phyloP scores from a whole-genome alignment of 2,888 invertebrate genomes.

The Orchestes rusci region DNA sequence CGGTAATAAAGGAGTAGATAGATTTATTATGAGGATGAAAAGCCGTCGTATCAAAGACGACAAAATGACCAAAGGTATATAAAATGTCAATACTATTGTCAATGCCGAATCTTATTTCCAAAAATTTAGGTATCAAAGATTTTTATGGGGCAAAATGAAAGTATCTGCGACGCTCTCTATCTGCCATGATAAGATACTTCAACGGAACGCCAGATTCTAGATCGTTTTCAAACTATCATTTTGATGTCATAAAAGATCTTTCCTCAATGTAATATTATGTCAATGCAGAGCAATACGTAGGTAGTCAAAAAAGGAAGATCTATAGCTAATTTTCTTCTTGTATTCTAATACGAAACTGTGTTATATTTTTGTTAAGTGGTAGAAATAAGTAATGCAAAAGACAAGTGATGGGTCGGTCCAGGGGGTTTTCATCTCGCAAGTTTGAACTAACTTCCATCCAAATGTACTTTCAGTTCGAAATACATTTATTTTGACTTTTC shows the following conservation, averaged over 20 bases:
- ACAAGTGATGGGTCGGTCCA: constrained; percentile 31
- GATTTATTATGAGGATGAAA: constrained; percentile 22
- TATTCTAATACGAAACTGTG: constrained; percentile 43
- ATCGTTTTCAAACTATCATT: too few species aligned
- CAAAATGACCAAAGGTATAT: constrained; percentile 43
- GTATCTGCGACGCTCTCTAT: background rate
- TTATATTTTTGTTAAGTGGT: constrained; percentile 42
- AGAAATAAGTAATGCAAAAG: constrained; percentile 35
- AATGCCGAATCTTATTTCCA: constrained; percentile 38
- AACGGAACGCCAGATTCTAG: too few species aligned
- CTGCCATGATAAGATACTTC: too few species aligned
- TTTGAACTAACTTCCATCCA: too few species aligned
- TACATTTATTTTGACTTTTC: too few species aligned
- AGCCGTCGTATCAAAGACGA: constrained; percentile 30
- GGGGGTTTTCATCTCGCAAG: constrained; percentile 17
- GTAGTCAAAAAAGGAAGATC: constrained; percentile 33
- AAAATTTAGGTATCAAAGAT: too few species aligned
- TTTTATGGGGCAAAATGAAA: too few species aligned
- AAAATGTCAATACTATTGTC: constrained; percentile 46
- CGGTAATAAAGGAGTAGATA: constrained; percentile 29
- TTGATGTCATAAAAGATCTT: too few species aligned
- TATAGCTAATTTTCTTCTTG: constrained; percentile 29
- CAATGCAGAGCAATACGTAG: constrained; percentile 48
- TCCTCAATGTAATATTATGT: constrained; percentile 36
- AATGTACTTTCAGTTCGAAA: too few species aligned